A percentile compares a stretch with the other conserved stretches of the same genome.
These are phyloP conservation scores for Sporophila hypoxantha DNA, from an alignment of 2,113 vertebrate species.

Conservation along the genomic window DNA sequence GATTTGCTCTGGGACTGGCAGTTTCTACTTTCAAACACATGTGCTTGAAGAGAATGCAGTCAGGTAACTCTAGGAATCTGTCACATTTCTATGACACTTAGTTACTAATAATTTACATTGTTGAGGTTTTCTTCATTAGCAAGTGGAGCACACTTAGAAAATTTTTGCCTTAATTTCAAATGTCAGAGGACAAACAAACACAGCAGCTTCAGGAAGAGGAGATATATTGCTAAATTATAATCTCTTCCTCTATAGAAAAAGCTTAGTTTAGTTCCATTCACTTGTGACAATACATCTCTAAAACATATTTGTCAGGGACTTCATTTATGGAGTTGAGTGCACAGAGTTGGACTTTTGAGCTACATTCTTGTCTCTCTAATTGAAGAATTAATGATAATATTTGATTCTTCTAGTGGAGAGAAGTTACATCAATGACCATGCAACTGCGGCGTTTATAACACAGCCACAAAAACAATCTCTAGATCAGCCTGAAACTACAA, in stretches of 20 bases:
- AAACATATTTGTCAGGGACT: neutral
- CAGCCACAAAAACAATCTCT: neutral
- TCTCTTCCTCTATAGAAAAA: neutral
- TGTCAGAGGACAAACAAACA: neutral
- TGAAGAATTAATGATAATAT: neutral
- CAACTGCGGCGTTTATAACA: neutral
- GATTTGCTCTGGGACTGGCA: fast-evolving
- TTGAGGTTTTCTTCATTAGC: neutral
- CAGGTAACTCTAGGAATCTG: neutral
- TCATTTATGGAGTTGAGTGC: neutral
- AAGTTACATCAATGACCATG: neutral
- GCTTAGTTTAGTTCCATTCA: neutral
- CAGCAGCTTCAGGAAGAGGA: neutral
- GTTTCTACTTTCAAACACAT: neutral
- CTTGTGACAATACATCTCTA: neutral
- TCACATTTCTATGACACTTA: neutral
- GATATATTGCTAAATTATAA: neutral
- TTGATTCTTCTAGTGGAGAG: neutral
- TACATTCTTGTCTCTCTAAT: neutral
- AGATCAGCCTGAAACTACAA: neutral
- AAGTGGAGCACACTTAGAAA: too few relatives aligned
- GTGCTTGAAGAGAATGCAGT: neutral
- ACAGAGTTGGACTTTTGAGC: neutral
- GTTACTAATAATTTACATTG: neutral
- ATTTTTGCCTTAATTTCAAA: too few relatives aligned